Base-by-base conservation (phyloP, 2,113 vertebrate species). In the Brachypteracias leptosomus region DNA sequence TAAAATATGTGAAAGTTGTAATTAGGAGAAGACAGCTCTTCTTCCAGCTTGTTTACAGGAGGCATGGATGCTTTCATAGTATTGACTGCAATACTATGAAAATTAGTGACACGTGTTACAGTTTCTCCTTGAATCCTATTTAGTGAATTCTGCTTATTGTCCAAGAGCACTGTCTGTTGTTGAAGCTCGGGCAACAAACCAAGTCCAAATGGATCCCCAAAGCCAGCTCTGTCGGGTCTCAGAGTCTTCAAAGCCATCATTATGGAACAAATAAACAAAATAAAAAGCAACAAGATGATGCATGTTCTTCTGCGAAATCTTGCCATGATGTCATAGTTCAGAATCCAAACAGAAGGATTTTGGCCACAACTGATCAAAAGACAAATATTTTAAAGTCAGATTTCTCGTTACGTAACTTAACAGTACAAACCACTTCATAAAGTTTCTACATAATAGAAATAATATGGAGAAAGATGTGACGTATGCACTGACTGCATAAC, bases 1-100 rank as follows among this genome's bases (percentile, higher is more conserved):
- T 99, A 99, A 97, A 99, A 99, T 54, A 98, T 97, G 87, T 99
- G 99, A 24, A 99, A 93, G 62, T 99, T 98, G 90, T 99, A 99
- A 97, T 99, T 99, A 47, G 98, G 98, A 89, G 98, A 95, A 94
- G 98, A 98, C 24, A 98, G 95, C 33, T 96, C 98, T 58, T 98
- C 97, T 94, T 98, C 98, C 68, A 97, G 52, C 13, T 96, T 81
- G 18, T 65, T 92, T 75, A 98, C 95, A 80, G 98, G 68, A 67
- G 92, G 70, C 73, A 94, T 70, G 36, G 98, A 93, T 59, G 96
- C 72, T 59, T 96, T 98, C 93, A 98, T 82, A 62, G 97, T 88
- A 72, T 91, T 96, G 40, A 91, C 79, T 52, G 96, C 88, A 1
- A 90, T 35, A 87, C 63, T 96, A 61, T 83, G 92, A 74, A 96